Percentiles rank a stretch among this genome's conserved stretches.
phyloP scores from a whole-genome alignment of 2,888 invertebrate genomes.

The Ochropleura plecta region DNA sequence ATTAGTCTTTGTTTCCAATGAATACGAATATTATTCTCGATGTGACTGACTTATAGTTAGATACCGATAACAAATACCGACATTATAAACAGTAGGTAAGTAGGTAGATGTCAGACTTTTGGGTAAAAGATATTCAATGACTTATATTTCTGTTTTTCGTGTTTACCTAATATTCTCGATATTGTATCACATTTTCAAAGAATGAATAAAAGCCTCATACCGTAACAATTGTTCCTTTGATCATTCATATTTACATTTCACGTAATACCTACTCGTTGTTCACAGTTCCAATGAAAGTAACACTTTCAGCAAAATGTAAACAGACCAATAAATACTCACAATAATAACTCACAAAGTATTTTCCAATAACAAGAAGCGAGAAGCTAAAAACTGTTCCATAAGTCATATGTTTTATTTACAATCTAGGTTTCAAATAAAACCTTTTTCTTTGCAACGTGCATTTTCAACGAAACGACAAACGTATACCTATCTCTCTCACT shows the following conservation, averaged over 20 bases:
- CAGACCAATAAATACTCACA: slow-evolving; percentile 14
- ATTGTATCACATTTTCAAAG: not conserved
- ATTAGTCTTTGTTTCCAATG: no score
- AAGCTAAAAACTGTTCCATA: slow-evolving; percentile 68
- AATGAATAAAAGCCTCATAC: not conserved
- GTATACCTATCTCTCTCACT: slow-evolving; percentile 71
- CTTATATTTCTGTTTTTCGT: not conserved
- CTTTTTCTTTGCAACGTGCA: slow-evolving; percentile 55
- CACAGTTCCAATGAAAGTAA: slow-evolving; percentile 23
- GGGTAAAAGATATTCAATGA: not conserved
- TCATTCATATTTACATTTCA: not conserved
- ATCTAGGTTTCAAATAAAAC: slow-evolving; percentile 69
- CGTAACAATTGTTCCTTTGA: not conserved
- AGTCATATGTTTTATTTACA: slow-evolving; percentile 74
- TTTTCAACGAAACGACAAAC: slow-evolving; percentile 56
- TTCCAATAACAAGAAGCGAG: slow-evolving; percentile 60
- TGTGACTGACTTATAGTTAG: not conserved
- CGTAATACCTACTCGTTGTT: slow-evolving; percentile 5
- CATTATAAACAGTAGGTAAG: not conserved
- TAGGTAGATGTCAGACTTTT: not conserved
- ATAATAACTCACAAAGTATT: slow-evolving; percentile 53
- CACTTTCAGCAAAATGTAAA: slow-evolving; percentile 33
- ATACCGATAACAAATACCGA: not conserved
- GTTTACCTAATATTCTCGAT: not conserved
- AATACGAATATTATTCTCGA: not conserved